Percentiles rank a stretch among this genome's conserved stretches.
phyloP scores from a whole-genome alignment of 92 coral and sea anemone species.

The Pocillopora meandrina region DNA sequence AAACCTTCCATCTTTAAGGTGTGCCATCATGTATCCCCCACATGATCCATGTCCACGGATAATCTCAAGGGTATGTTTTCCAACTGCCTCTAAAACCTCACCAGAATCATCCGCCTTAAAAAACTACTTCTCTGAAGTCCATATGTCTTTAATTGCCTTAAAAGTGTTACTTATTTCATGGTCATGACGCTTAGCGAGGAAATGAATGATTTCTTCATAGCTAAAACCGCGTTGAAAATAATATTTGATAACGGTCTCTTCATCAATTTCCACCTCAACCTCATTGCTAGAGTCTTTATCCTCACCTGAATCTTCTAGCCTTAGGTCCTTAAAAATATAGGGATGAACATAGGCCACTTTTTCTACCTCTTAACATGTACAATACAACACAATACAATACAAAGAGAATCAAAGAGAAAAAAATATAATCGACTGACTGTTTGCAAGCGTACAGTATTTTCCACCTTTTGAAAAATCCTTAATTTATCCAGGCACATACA shows the following conservation, averaged over 20 bases:
- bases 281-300: slow-evolving; percentile 4
- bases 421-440: background rate
- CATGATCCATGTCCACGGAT: slow-evolving; percentile 2
- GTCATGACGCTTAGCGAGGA: too few relatives aligned
- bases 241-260: slow-evolving; percentile 20
- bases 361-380: too few relatives aligned
- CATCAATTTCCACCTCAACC: slow-evolving; percentile 26
- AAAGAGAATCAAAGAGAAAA: too few relatives aligned
- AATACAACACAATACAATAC: too few relatives aligned
- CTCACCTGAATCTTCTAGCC: too few relatives aligned
- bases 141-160: slow-evolving; percentile 40
- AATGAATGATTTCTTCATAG: too few relatives aligned
- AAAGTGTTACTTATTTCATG: slow-evolving; percentile 21
- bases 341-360: too few relatives aligned
- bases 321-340: background rate
- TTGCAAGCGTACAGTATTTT: slow-evolving; percentile 3
- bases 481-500: background rate
- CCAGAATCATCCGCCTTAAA: background rate
- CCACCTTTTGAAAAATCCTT: slow-evolving; percentile 8
- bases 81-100: too few relatives aligned
- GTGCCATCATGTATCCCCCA: background rate
- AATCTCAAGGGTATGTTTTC: too few relatives aligned
- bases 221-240: too few relatives aligned
- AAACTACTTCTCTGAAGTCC: slow-evolving; percentile 41
- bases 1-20: too few relatives aligned